These are phyloP conservation scores for Eulemur coronatus DNA, from an alignment of 2,797 vertebrate species.

Conservation along the genomic window DNA sequence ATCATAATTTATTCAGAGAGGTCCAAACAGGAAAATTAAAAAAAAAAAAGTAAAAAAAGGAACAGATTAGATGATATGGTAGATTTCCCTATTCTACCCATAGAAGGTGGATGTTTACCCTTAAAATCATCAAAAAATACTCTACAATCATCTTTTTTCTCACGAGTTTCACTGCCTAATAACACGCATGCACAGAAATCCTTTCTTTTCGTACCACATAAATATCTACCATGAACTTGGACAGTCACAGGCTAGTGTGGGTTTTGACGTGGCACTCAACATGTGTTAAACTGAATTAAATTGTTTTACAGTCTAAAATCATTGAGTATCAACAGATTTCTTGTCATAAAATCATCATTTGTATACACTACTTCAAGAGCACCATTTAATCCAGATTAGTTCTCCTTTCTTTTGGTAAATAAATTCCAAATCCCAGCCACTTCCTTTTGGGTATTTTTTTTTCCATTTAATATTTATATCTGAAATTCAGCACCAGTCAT, in stretches of 20 bases:
- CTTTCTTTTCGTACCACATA: neutral
- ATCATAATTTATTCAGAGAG: slow-evolving; percentile 11
- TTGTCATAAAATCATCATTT: neutral
- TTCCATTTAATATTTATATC: neutral
- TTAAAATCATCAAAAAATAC: neutral
- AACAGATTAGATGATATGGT: neutral
- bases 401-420: neutral
- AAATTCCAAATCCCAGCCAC: neutral
- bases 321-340: neutral
- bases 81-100: neutral
- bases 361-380: neutral
- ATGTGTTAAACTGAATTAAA: neutral
- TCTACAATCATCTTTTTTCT: neutral
- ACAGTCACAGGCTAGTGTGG: neutral
- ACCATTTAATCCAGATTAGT: neutral
- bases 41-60: neutral
- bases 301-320: neutral
- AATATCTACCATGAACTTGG: neutral
- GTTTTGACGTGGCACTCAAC: neutral
- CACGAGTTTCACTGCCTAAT: neutral
- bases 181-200: neutral
- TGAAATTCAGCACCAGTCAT: neutral
- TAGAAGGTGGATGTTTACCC: neutral
- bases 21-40: neutral
- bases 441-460: neutral